Evolutionary conservation across 2,113 vertebrate genomes (phyloP).

Genomic region (Nettapus auritus): DNA sequence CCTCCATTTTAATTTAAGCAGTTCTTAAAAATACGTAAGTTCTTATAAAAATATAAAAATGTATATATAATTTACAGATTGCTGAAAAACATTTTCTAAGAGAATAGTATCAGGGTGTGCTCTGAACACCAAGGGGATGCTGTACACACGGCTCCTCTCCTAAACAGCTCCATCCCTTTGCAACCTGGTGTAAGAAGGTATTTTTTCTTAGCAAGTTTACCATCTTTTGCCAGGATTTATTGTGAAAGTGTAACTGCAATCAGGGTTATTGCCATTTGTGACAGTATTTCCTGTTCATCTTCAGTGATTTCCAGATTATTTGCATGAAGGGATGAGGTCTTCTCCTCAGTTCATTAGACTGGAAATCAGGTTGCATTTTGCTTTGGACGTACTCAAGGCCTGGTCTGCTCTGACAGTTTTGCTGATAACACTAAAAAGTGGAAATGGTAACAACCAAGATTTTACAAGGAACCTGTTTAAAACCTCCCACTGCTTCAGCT

Average conservation of each 20-base stretch:
- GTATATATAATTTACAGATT: background rate
- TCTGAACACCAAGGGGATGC: background rate
- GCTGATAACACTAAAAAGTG: background rate
- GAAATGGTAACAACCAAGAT: background rate
- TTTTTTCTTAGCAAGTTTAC: background rate
- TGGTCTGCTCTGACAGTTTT: background rate
- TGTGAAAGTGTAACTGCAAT: background rate
- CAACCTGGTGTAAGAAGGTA: background rate
- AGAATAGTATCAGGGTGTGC: accelerated
- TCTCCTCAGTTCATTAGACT: background rate
- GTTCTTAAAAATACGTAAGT: background rate
- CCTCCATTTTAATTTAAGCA: background rate
- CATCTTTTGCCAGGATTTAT: background rate
- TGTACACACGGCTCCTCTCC: background rate
- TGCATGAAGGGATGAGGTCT: background rate
- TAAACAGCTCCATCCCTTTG: background rate
- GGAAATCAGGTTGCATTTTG: background rate
- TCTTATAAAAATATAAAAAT: too few species aligned
- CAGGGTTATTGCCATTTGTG: background rate
- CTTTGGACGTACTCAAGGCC: accelerated
- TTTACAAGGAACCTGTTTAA: background rate
- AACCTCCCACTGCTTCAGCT: background rate
- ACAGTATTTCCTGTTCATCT: background rate
- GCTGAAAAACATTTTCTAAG: background rate
- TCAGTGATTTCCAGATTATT: background rate